These are phyloP conservation scores for Oligia fasciuncula DNA, from an alignment of 2,888 invertebrate genomes.

Conservation along the genomic window DNA sequence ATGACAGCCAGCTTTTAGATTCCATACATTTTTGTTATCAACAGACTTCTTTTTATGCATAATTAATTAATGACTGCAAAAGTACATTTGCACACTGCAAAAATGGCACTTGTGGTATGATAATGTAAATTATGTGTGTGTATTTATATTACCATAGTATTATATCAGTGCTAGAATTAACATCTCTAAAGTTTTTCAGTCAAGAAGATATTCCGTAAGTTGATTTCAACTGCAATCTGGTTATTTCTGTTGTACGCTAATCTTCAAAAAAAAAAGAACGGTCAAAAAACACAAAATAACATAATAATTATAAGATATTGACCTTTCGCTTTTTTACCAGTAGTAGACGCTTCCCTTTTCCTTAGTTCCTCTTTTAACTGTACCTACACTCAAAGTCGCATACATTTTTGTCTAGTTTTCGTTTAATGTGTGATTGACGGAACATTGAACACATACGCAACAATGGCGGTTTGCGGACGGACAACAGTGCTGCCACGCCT, in stretches of 20 bases:
- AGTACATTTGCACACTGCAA: not conserved
- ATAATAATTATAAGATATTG: not conserved
- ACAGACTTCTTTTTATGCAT: not conserved
- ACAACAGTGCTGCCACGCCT: not conserved
- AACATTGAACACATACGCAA: not conserved
- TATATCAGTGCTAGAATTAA: not conserved
- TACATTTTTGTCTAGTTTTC: not conserved
- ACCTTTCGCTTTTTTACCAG: not conserved
- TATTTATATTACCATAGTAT: not conserved
- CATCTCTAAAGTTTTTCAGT: not conserved
- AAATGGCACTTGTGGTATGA: not conserved
- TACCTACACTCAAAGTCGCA: not conserved
- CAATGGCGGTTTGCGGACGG: not conserved
- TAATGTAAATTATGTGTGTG: not conserved
- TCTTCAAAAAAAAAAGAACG: not conserved
- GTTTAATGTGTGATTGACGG: not conserved
- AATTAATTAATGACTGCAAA: not conserved
- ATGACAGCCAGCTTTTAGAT: not conserved
- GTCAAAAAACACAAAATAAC: not conserved
- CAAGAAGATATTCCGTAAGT: not conserved
- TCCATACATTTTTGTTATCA: not conserved
- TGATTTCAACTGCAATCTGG: not conserved
- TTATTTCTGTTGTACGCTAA: not conserved
- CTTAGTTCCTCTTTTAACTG: not conserved
- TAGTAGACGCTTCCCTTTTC: not conserved